Base-by-base conservation (phyloP, 2,888 invertebrate species). In the Chloroclystis v-ata region DNA sequence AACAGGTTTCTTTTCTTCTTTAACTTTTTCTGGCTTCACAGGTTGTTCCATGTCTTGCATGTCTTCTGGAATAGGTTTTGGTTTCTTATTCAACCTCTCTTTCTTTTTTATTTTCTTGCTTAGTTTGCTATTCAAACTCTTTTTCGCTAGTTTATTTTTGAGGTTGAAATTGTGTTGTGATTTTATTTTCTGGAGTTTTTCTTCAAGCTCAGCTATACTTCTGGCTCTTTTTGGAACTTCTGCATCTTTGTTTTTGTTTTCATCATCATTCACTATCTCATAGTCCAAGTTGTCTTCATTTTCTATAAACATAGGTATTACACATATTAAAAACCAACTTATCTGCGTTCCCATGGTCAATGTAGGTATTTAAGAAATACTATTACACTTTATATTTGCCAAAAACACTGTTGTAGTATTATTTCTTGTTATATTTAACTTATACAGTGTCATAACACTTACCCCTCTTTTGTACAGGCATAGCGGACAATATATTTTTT, bases 61-160 rank as follows among this genome's bases (percentile, higher is more conserved):
- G 1, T 11, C 53, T 41, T 70, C 72, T 35, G 53, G 61, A 13
- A 52, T 52, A 49, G 59, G 72, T 64, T 71, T 87, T 59, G 62
- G 72, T 63, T 58, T 80, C 7, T 62, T 73, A 56, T 75, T 74
- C 9, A 63, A 40, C 57, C 90, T 78, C 60, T 92, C 90, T 56
- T 89, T 89, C 60, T 89, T 90, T 61, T 91, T 92, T 1, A 87
- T 82, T 67, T 92, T 92, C 61, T 92, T 93, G 59, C 91, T 92
- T 44, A 93, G 72, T 70, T 90, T 90, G 63, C 91, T 93, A 59
- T 89, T 91, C 28, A 93, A 73, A 56, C 89, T 90, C 65, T 93
- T 93, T 63, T 92, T 94, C 1, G 89, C 74, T 40, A 92, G 69
- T 76, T 91, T 92, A 47, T 90, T 91, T 74, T 92, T 92, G 37